phyloP scores from a whole-genome alignment of 2,888 invertebrate species.

The Creontiades dilutus region DNA sequence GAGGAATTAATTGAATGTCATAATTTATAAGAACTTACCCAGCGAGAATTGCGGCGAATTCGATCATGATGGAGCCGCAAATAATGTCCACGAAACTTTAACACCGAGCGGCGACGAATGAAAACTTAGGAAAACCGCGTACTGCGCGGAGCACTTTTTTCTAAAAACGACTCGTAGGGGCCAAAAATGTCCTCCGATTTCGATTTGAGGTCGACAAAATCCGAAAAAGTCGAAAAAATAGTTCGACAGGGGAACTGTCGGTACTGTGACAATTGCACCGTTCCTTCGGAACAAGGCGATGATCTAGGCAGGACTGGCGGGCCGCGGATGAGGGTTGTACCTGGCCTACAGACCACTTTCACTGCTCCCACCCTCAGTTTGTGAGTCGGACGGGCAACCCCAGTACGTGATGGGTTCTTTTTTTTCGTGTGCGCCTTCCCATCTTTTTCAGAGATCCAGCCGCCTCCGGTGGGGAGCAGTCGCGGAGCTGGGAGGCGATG shows the following conservation, averaged over 20 bases:
- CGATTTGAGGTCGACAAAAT: neutral
- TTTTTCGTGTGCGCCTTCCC: constrained; percentile 31
- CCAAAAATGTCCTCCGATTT: neutral
- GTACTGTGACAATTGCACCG: neutral
- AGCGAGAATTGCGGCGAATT: neutral
- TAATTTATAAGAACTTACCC: neutral
- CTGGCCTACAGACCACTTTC: constrained; percentile 5
- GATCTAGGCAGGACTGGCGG: neutral
- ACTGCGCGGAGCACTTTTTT: neutral
- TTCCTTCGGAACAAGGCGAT: neutral
- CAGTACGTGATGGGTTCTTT: neutral
- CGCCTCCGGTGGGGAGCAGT: too few species aligned
- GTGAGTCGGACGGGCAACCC: neutral
- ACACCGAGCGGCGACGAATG: neutral
- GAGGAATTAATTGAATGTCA: too few species aligned
- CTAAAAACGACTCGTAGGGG: neutral
- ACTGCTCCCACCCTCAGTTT: constrained; percentile 12
- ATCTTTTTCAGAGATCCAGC: neutral
- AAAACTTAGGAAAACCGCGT: neutral
- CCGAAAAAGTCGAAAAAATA: neutral
- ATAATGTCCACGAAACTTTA: neutral
- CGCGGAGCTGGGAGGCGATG: too few species aligned
- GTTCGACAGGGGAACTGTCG: neutral
- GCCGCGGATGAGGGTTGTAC: constrained; percentile 19
- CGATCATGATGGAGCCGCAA: neutral